Evolutionary conservation across 2,797 vertebrate genomes (phyloP).

Genomic region (Australoheros facetus): DNA sequence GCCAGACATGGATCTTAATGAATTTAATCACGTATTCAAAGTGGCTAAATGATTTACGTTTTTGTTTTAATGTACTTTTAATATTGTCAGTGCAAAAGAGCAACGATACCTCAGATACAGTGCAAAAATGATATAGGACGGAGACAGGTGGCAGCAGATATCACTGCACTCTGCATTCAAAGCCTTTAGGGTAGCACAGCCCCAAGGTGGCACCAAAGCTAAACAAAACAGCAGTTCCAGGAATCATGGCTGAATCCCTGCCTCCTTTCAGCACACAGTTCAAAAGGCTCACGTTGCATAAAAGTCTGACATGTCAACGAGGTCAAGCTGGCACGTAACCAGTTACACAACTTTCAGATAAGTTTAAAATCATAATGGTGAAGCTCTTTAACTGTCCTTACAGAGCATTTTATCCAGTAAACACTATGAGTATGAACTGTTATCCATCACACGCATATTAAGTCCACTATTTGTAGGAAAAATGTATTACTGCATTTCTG

Average conservation of each 20-base stretch:
- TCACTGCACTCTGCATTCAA: background rate
- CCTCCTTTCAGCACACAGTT: background rate
- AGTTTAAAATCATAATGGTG: background rate
- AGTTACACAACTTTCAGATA: background rate
- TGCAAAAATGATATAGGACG: background rate
- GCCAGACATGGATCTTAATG: background rate
- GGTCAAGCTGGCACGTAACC: slow-evolving; percentile 22
- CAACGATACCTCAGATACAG: background rate
- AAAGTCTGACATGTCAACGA: slow-evolving; percentile 26
- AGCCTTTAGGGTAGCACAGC: background rate
- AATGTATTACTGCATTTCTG: background rate
- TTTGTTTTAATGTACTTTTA: background rate
- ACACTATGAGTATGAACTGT: background rate
- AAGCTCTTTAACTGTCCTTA: background rate
- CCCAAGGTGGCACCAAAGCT: slow-evolving; percentile 54
- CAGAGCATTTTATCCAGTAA: background rate
- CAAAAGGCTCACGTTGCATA: slow-evolving; percentile 24
- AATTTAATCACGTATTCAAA: background rate
- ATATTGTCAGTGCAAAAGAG: background rate
- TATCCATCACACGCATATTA: background rate
- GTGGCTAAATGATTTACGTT: background rate
- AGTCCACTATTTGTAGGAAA: background rate
- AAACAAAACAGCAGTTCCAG: slow-evolving; percentile 1
- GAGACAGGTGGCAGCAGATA: slow-evolving; percentile 7
- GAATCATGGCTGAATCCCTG: background rate